These are phyloP conservation scores for Dendronephthya gigantea DNA, from an alignment of 64 coral and sea anemone genomes.

Conservation along the genomic window DNA sequence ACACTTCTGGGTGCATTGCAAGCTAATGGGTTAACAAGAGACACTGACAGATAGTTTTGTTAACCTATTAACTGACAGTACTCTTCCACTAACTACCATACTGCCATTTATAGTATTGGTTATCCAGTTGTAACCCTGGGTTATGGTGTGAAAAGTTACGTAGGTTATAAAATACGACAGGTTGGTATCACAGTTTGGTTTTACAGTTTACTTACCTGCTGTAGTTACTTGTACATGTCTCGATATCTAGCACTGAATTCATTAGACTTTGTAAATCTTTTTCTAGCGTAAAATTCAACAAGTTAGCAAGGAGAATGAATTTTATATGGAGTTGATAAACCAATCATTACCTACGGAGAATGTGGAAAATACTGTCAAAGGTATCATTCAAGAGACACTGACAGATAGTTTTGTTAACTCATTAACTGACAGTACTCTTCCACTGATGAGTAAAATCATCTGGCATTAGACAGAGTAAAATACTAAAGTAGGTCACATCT, in stretches of 20 bases:
- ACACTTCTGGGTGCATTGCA: too few relatives aligned
- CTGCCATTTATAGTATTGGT: conserved; percentile 75
- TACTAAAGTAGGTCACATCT: too few relatives aligned
- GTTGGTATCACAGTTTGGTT: conserved; percentile 31
- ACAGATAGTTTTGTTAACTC: too few relatives aligned
- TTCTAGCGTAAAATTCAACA: conserved; percentile 77
- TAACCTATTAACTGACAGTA: background rate
- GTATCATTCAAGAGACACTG: too few relatives aligned
- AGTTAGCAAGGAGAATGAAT: conserved; percentile 98
- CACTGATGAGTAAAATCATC: too few relatives aligned
- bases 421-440: too few relatives aligned
- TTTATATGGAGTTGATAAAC: conserved; percentile 98
- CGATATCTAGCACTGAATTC: background rate
- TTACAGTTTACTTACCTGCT: background rate
- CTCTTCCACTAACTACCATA: too few relatives aligned
- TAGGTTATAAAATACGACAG: conserved; percentile 98
- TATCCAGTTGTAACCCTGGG: conserved; percentile 99
- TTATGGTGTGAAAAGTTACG: conserved; percentile 97
- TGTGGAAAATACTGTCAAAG: conserved; percentile 70
- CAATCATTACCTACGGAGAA: conserved; percentile 66
- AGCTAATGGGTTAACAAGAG: too few relatives aligned
- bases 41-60: too few relatives aligned
- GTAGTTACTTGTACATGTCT: background rate
- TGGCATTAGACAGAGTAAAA: too few relatives aligned
- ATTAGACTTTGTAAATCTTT: conserved; percentile 1